Percentiles rank a stretch among this genome's conserved stretches.
phyloP scores from a whole-genome alignment of 2,113 vertebrate species.

The Dromiciops gliroides region DNA sequence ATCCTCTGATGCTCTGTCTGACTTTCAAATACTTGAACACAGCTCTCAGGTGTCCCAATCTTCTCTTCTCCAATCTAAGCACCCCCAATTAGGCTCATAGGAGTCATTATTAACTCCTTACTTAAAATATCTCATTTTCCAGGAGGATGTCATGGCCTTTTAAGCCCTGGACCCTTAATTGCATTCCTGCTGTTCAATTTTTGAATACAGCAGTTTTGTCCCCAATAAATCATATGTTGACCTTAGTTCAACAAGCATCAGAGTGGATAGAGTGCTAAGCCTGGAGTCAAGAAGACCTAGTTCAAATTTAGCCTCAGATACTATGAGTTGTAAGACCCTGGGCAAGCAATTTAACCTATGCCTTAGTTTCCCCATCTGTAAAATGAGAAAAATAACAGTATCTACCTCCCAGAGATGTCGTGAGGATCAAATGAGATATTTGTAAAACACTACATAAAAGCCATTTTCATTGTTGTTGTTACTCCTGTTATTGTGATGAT shows the following conservation, averaged over 20 bases:
- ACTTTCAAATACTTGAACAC: neutral
- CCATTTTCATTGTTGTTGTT: neutral
- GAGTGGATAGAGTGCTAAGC: neutral
- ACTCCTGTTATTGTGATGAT: neutral
- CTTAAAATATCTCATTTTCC: neutral
- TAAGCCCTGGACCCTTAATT: neutral
- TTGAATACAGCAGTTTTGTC: neutral
- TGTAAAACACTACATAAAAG: neutral
- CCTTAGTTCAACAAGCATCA: neutral
- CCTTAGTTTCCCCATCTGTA: neutral
- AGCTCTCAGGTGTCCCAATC: neutral
- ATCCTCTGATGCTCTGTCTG: neutral
- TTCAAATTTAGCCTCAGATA: neutral
- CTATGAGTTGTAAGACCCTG: neutral
- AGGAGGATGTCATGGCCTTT: neutral
- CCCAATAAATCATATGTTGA: neutral
- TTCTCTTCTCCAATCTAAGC: neutral
- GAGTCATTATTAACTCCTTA: neutral
- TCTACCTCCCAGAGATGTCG: neutral
- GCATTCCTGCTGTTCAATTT: neutral
- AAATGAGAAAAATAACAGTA: neutral
- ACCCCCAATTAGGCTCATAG: neutral
- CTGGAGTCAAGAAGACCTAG: neutral
- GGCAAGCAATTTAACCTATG: neutral
- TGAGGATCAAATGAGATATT: neutral